These are phyloP conservation scores for Eulacestoma nigropectus DNA, from an alignment of 2,113 vertebrate species.

Conservation along the genomic window DNA sequence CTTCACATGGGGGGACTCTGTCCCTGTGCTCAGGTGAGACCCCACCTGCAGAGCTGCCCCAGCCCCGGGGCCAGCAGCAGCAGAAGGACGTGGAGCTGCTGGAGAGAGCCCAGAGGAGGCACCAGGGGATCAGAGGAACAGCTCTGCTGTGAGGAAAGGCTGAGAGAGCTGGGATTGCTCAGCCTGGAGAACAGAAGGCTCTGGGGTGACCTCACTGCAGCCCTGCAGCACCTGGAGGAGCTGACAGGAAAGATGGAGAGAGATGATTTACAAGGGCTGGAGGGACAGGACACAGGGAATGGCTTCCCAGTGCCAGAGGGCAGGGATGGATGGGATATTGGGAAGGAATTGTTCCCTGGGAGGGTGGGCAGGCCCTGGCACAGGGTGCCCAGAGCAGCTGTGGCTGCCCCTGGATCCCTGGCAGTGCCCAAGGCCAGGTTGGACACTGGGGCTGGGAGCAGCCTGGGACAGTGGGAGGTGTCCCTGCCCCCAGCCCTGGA, in stretches of 20 bases:
- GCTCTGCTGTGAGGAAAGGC: neutral
- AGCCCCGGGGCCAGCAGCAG: neutral
- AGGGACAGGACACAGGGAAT: neutral
- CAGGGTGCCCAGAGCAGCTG: neutral
- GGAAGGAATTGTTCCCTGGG: neutral
- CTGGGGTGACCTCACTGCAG: accelerated
- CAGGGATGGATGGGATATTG: neutral
- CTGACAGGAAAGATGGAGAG: neutral
- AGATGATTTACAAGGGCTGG: accelerated
- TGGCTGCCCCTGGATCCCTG: neutral
- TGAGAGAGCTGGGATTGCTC: neutral
- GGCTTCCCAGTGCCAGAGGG: neutral
- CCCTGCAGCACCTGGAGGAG: neutral
- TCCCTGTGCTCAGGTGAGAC: neutral
- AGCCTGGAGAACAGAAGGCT: neutral
- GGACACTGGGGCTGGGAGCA: neutral
- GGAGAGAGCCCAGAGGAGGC: neutral
- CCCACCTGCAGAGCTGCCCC: neutral
- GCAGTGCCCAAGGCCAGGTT: neutral
- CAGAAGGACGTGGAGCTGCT: neutral
- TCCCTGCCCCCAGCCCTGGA: too few species aligned
- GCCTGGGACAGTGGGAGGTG: neutral
- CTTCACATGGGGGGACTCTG: too few species aligned
- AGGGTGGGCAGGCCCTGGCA: neutral
- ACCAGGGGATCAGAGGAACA: neutral